Percentiles rank a stretch among this genome's conserved stretches.
phyloP scores from a whole-genome alignment of 1,140 invertebrate genomes.

The Meteorus sp. region DNA sequence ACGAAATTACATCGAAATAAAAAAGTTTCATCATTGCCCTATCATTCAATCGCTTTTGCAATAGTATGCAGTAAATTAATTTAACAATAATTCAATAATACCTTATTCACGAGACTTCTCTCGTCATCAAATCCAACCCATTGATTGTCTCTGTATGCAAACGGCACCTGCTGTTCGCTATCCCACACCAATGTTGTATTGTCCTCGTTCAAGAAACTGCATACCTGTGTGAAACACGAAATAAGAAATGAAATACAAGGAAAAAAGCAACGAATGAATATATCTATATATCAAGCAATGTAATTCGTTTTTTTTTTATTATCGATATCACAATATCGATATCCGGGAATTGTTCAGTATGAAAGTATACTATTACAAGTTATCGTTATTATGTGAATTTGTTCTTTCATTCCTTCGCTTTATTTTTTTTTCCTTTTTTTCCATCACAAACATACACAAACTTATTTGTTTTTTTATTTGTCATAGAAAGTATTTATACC shows the following conservation, averaged over 20 bases:
- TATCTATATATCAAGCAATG: too few species aligned
- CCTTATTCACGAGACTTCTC: conserved; percentile 89
- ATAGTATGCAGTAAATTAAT: too few species aligned
- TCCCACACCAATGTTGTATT: conserved; percentile 96
- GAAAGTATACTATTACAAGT: conserved; percentile 6
- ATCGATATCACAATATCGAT: too few species aligned
- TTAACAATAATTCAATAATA: too few species aligned
- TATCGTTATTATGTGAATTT: conserved; percentile 8
- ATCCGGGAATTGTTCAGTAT: too few species aligned
- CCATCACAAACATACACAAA: too few species aligned
- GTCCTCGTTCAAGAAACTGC: conserved; percentile 85
- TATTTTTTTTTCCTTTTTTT: too few species aligned
- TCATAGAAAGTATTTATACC: conserved; percentile 55
- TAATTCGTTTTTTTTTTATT: too few species aligned
- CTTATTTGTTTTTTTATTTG: too few species aligned
- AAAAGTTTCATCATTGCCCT: too few species aligned
- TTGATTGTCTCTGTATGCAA: conserved; percentile 87
- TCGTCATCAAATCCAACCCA: conserved; percentile 97
- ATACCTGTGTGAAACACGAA: conserved; percentile 63
- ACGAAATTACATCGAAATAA: too few species aligned
- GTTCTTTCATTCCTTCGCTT: background rate
- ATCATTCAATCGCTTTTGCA: too few species aligned
- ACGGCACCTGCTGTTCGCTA: conserved; percentile 93
- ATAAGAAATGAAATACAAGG: background rate
- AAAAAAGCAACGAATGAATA: conserved; percentile 4